These are phyloP conservation scores for Drosophila jambulina DNA, from an alignment of 1,140 invertebrate species.

Conservation along the genomic window DNA sequence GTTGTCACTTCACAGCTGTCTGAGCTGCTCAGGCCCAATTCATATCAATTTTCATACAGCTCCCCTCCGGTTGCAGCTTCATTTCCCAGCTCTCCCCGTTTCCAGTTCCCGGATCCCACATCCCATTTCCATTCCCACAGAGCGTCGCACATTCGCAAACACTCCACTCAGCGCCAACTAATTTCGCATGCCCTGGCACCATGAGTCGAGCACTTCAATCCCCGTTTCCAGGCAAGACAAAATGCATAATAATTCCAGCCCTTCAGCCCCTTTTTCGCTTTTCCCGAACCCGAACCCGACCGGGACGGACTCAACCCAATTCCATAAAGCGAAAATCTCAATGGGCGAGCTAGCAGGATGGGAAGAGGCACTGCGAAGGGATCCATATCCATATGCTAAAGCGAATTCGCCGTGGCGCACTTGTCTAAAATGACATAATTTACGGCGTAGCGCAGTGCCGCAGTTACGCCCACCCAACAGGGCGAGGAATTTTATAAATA, in stretches of 20 bases:
- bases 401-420: slow-evolving; percentile 66
- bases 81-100: neutral
- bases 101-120: slow-evolving; percentile 2
- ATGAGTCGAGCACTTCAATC: slow-evolving; percentile 62
- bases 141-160: slow-evolving; percentile 57
- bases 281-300: slow-evolving; percentile 9
- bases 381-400: slow-evolving; percentile 57
- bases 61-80: slow-evolving; percentile 5
- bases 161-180: slow-evolving; percentile 73
- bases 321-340: slow-evolving; percentile 72
- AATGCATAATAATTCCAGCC: slow-evolving; percentile 70
- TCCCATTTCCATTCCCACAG: slow-evolving; percentile 13
- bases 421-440: slow-evolving; percentile 83
- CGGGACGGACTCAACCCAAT: slow-evolving; percentile 71
- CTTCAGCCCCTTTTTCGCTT: slow-evolving; percentile 11
- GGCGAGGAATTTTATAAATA: slow-evolving; percentile 80
- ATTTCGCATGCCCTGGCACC: slow-evolving; percentile 67
- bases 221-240: slow-evolving; percentile 55
- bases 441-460: slow-evolving; percentile 78
- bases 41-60: slow-evolving; percentile 69
- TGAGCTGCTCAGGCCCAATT: slow-evolving; percentile 66
- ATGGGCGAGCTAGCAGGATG: slow-evolving; percentile 9
- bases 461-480: slow-evolving; percentile 78
- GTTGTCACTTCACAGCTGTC: slow-evolving; percentile 65
- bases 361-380: slow-evolving; percentile 7